Conservation (phyloP, 1,140 invertebrate species). For the Drosophila busckii region DNA sequence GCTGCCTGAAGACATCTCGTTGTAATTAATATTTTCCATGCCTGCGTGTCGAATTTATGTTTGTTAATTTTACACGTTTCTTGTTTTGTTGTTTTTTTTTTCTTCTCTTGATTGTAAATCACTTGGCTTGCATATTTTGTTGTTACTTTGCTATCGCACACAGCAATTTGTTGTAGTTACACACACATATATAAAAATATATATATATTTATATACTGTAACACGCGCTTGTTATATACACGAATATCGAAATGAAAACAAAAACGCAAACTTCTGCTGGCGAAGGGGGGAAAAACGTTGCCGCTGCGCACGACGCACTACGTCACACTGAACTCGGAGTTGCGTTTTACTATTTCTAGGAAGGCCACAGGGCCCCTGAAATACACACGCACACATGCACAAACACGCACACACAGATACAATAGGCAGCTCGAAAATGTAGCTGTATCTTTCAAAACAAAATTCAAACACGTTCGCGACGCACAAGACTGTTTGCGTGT, state of each 20-base stretch:
- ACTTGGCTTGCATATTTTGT: constrained; percentile 10
- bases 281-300: constrained; percentile 63
- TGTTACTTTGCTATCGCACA: constrained; percentile 19
- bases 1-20: too few species aligned
- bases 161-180: neutral
- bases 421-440: constrained; percentile 46
- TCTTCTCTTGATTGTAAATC: too few species aligned
- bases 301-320: constrained; percentile 77
- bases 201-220: neutral
- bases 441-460: constrained; percentile 58
- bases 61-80: too few species aligned
- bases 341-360: constrained; percentile 78
- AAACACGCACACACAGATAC: neutral
- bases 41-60: too few species aligned
- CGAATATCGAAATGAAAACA: constrained; percentile 6
- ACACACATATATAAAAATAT: constrained; percentile 17
- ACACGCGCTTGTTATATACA: neutral
- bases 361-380: constrained; percentile 44
- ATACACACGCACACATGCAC: constrained; percentile 4
- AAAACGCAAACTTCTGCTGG: constrained; percentile 6
- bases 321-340: constrained; percentile 63
- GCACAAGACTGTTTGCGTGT: constrained; percentile 9
- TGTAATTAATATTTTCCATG: too few species aligned
- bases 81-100: too few species aligned
- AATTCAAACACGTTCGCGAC: constrained; percentile 34